Evolutionary conservation across 2,888 invertebrate species (phyloP).

Genomic region (Scelioninae gen. 2): DNA sequence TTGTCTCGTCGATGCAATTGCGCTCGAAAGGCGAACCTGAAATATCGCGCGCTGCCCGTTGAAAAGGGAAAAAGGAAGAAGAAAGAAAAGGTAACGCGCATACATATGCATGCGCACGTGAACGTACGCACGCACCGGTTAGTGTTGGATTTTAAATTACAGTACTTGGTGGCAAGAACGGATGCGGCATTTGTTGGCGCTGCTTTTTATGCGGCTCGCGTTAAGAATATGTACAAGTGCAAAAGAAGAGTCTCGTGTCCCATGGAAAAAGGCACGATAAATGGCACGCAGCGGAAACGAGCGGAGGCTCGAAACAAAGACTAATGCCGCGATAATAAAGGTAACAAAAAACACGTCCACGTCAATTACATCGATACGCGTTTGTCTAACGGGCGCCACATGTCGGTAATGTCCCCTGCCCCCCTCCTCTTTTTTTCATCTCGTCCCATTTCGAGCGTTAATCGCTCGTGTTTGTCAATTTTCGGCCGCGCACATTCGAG

Average conservation of each 20-base stretch:
- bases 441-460: background rate
- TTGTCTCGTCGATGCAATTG: conserved; percentile 44
- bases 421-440: too few relatives aligned
- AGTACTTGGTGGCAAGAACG: conserved; percentile 58
- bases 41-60: conserved; percentile 45
- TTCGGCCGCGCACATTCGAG: too few relatives aligned
- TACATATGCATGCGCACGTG: conserved; percentile 28
- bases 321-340: conserved; percentile 44
- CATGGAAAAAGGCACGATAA: conserved; percentile 53
- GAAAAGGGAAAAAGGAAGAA: conserved; percentile 39
- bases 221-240: conserved; percentile 58
- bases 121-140: conserved; percentile 30
- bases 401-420: conserved; percentile 3
- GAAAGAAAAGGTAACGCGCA: conserved; percentile 2
- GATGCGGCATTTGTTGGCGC: conserved; percentile 58
- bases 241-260: conserved; percentile 54
- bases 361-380: conserved; percentile 46
- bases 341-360: conserved; percentile 23
- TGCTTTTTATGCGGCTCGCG: conserved; percentile 57
- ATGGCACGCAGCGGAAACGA: conserved; percentile 55
- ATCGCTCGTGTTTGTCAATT: too few relatives aligned
- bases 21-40: conserved; percentile 44
- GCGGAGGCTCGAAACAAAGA: conserved; percentile 42
- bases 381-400: conserved; percentile 26
- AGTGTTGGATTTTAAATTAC: conserved; percentile 56